A percentile compares a stretch with the other conserved stretches of the same genome.
phyloP scores from a whole-genome alignment of 2,113 vertebrate genomes.

The Aspidoscelis tigris region DNA sequence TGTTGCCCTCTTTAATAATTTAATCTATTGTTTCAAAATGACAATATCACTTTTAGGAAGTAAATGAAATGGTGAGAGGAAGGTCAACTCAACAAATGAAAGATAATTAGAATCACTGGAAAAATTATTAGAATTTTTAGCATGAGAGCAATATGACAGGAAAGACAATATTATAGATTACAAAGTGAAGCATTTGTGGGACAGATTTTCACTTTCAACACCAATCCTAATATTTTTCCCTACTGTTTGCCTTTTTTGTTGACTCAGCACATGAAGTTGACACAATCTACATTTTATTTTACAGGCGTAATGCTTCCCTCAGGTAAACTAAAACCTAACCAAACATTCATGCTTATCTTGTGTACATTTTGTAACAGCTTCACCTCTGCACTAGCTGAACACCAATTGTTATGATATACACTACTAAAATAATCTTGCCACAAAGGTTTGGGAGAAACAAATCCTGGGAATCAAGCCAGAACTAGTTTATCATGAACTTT shows the following conservation, averaged over 20 bases:
- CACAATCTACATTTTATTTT: conserved; percentile 9
- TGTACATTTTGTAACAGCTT: not conserved
- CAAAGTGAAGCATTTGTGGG: not conserved
- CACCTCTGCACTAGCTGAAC: conserved; percentile 11
- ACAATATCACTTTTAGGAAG: not conserved
- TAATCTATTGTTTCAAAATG: not conserved
- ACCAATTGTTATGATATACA: not conserved
- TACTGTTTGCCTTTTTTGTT: not conserved
- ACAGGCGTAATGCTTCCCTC: not conserved
- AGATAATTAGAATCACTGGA: not conserved
- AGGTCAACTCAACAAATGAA: not conserved
- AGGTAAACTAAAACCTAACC: conserved; percentile 3
- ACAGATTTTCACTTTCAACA: not conserved
- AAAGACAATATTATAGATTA: not conserved
- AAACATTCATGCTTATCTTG: conserved; percentile 2
- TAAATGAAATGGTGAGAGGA: not conserved
- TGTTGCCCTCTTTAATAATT: not conserved
- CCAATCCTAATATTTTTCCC: not conserved
- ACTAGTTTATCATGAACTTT: conserved; percentile 14
- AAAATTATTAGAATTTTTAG: not conserved
- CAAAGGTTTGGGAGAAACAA: conserved; percentile 15
- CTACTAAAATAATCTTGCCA: not conserved
- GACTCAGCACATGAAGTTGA: not conserved
- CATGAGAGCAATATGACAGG: not conserved
- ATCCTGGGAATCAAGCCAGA: conserved; percentile 4